Evolutionary conservation across 1,140 invertebrate genomes (phyloP).

Genomic region (fruit fly (Drosophila melanogaster)): DNA sequence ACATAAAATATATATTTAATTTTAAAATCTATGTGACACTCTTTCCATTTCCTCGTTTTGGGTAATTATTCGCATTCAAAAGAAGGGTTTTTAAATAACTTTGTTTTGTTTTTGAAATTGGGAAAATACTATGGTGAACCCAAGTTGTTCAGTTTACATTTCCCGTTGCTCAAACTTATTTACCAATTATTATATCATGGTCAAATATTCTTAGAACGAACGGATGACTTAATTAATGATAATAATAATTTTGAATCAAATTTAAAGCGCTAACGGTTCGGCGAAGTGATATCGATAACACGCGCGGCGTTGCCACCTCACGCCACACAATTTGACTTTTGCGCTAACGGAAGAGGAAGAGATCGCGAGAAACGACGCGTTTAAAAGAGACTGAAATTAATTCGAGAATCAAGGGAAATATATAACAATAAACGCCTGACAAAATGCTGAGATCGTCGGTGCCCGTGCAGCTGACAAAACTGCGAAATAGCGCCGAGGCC

Average conservation of each 20-base stretch:
- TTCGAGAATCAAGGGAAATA: neutral
- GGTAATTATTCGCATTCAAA: too few species aligned
- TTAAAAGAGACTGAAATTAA: neutral
- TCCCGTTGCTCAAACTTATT: too few species aligned
- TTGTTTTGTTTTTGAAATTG: too few species aligned
- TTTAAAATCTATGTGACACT: slow-evolving; percentile 28
- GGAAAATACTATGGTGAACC: too few species aligned
- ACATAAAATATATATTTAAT: slow-evolving; percentile 66
- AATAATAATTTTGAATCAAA: neutral
- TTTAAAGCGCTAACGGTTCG: neutral
- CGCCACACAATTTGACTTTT: slow-evolving; percentile 62
- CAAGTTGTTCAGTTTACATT: too few species aligned
- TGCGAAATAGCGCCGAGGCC: slow-evolving; percentile 48
- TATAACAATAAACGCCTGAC: neutral
- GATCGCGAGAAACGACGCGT: slow-evolving; percentile 45
- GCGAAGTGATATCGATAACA: slow-evolving; percentile 1
- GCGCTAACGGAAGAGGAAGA: slow-evolving; percentile 65
- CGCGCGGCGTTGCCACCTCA: slow-evolving; percentile 48
- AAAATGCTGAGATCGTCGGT: slow-evolving; percentile 2
- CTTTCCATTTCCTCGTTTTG: neutral
- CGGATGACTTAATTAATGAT: too few species aligned
- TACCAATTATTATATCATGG: too few species aligned
- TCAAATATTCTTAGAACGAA: too few species aligned
- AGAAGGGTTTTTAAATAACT: too few species aligned
- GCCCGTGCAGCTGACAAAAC: slow-evolving; percentile 40